Evolutionary conservation across 1,140 invertebrate species (phyloP).

Genomic region (Stegodyphus dumicola): DNA sequence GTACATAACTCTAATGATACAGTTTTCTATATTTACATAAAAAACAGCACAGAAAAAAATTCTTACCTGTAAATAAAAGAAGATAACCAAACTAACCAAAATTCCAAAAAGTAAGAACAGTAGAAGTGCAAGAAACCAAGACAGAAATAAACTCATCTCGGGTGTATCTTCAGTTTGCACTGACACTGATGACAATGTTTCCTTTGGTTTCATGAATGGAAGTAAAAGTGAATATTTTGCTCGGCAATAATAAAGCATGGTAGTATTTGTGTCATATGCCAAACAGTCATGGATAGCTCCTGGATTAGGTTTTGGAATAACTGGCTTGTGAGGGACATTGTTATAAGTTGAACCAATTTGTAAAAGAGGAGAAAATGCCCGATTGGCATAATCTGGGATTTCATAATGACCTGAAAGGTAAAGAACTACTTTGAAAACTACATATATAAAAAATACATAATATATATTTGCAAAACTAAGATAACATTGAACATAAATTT

Average conservation of each 20-base stretch:
- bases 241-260: not conserved
- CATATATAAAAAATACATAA: too few species aligned
- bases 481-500: too few species aligned
- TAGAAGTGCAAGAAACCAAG: conserved; percentile 7
- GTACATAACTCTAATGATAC: too few species aligned
- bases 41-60: not conserved
- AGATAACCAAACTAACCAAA: conserved; percentile 16
- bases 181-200: conserved; percentile 3
- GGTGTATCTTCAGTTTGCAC: conserved; percentile 20
- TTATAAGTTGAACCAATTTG: conserved; percentile 71
- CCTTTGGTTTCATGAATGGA: not conserved
- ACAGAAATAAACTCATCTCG: conserved; percentile 7
- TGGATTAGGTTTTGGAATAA: not conserved
- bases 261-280: not conserved
- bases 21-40: not conserved
- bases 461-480: too few species aligned
- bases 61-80: conserved; percentile 31
- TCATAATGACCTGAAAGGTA: conserved; percentile 77
- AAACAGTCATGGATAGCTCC: not conserved
- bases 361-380: conserved; percentile 68
- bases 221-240: not conserved
- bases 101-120: not conserved
- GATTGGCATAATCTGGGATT: conserved; percentile 75
- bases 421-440: not conserved
- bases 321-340: not conserved